Base-by-base conservation (phyloP, 1,140 invertebrate genomes). In the Ips typographus region DNA sequence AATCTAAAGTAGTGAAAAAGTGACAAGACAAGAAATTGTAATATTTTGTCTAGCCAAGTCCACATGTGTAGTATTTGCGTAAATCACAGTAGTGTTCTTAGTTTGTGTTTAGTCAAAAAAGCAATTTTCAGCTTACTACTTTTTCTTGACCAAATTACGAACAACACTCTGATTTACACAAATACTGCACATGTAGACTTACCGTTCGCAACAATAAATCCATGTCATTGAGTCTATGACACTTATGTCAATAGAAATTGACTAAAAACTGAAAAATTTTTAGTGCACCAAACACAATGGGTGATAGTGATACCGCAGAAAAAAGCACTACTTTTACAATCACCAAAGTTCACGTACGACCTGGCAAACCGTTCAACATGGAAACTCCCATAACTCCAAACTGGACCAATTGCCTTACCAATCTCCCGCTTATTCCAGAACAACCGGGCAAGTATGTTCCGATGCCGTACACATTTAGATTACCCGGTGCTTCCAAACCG, bases 401-500 rank as follows among this genome's bases (percentile, higher is more conserved):
- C 36, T 69, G 64, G 58, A 5, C 42, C 2, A 71, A 76, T 43
- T 75, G 56, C 56, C 37, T 70, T 5, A 71, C 70, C 6, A 60
- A 57, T 39, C 56, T 76, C 39, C 75, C 75, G 8, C 56, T 58
- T 7, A 59, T 76, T 52, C 58, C 70, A 2, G 70, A 72, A 22
- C 66, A 64, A 55, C 47, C 70, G 4, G 41, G n/a, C 39, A 62
- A 66, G 2, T 76, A 74, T 38, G 60, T 41, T 6, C 75, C 75
- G 1, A 75, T 76, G 72, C 72, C 72, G 2, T 73, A 71, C 40
- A 62, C 62, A 6, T 73, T 73, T 43, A 52, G 72, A 38, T 55
- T 71, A 7, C 69, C 69, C 2, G 40, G 60, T 40, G 47, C 63
- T n/a, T 65, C 70, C 1, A 70, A 68, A 7, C 64, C 66, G 7